Percentiles rank a stretch among this genome's conserved stretches.
phyloP scores from a whole-genome alignment of 2,888 invertebrate genomes.

The Parelbella ahira region DNA sequence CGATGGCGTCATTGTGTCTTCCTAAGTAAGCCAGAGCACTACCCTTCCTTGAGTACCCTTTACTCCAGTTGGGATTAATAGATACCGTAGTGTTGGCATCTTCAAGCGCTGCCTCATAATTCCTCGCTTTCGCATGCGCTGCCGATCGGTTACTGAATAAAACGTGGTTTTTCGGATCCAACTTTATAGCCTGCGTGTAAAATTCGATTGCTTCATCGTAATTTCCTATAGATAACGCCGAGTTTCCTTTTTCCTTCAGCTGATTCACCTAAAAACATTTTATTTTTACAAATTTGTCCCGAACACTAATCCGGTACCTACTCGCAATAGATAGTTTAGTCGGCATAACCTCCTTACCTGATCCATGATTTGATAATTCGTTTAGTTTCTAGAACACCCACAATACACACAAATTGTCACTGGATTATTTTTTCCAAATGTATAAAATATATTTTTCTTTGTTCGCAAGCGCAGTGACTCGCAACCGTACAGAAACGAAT shows the following conservation, averaged over 20 bases:
- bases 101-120: conserved; percentile 86
- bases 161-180: conserved; percentile 92
- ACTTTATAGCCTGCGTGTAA: conserved; percentile 89
- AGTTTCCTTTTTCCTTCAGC: conserved; percentile 93
- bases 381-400: conserved; percentile 19
- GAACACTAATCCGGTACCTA: conserved; percentile 15
- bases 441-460: conserved; percentile 27
- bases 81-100: conserved; percentile 92
- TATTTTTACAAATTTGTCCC: conserved; percentile 10
- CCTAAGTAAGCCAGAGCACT: conserved; percentile 90
- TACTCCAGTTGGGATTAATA: conserved; percentile 92
- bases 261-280: conserved; percentile 83
- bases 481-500: conserved; percentile 29
- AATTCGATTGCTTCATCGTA: conserved; percentile 88
- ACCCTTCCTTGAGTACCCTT: conserved; percentile 94
- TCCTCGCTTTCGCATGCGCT: conserved; percentile 90
- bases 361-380: conserved; percentile 52
- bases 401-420: conserved; percentile 4
- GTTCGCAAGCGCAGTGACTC: conserved; percentile 25
- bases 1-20: conserved; percentile 86
- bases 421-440: neutral
- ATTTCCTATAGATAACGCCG: conserved; percentile 88
- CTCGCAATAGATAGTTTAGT: conserved; percentile 28
- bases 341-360: conserved; percentile 70
- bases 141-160: conserved; percentile 95